Evolutionary conservation across 2,888 invertebrate species (phyloP), one percentile per base, ranked within the genome.

Genomic region (Agriopis marginaria): DNA sequence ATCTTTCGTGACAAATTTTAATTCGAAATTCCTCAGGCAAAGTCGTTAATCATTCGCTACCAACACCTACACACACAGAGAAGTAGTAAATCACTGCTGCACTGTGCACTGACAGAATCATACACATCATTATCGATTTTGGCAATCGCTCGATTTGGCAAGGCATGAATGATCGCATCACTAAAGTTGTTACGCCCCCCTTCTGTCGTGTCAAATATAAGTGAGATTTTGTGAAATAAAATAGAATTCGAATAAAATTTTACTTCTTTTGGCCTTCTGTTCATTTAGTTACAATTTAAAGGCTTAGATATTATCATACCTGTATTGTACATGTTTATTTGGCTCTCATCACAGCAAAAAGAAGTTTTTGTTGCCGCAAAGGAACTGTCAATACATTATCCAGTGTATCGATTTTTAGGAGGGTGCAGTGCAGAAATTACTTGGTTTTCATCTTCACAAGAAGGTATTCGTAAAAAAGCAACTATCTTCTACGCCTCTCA

Each of bases 141-240:
- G n/a, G 12, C 11, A 11, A n/a, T 47, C n/a, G n/a, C n/a, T n/a
- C n/a, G n/a, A n/a, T n/a, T n/a, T n/a, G n/a, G 17, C 17, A 23
- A 23, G 17, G 17, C 17, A 23, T 23, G 17, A 23, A 23, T 23
- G 17, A 23, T n/a, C n/a, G 12, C 12, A n/a, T 47, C 82, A 56
- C 78, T 77, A 75, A 8, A 74, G 74, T 80, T 73, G 73, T 55
- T 55, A 72, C 74, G 45, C 49, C 71, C 75, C 72, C 73, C 73
- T 71, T 72, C 44, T 60, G 32, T 73, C 73, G 73, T 75, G 71
- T 75, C 71, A 70, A 68, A 65, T 39, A 66, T 64, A 66, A 62
- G 59, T 67, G 53, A 59, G 58, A 64, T 40, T 68, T 62, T 12
- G 11, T 12, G 17, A 64, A 63, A 65, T 50, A 17, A 58, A 32